These are phyloP conservation scores for Piezodorus guildinii DNA, from an alignment of 1,140 invertebrate genomes.

Conservation along the genomic window DNA sequence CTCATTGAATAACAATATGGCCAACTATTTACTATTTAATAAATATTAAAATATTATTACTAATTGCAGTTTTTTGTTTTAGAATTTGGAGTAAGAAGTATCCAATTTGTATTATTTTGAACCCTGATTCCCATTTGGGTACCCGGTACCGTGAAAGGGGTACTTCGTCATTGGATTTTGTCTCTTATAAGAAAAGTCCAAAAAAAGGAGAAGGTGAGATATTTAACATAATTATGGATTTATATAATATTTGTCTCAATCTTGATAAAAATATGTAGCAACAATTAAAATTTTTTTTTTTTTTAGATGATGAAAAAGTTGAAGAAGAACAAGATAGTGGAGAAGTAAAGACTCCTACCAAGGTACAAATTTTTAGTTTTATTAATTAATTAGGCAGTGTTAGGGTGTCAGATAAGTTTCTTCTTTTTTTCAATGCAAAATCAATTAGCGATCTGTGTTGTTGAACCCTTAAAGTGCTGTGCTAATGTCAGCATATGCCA, in stretches of 20 bases:
- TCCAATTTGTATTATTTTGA: constrained; percentile 60
- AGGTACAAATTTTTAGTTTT: no score
- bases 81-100: constrained; percentile 87
- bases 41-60: not conserved
- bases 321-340: constrained; percentile 34
- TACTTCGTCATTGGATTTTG: not conserved
- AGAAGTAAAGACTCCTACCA: constrained; percentile 22
- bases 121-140: constrained; percentile 27
- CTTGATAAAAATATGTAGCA: no score
- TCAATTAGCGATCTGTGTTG: no score
- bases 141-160: constrained; percentile 16
- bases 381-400: no score
- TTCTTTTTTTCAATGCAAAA: no score
- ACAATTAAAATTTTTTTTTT: not conserved
- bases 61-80: constrained; percentile 24
- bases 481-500: no score
- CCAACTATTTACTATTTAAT: no score
- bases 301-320: constrained; percentile 18
- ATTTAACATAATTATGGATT: no score
- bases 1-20: no score
- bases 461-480: no score
- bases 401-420: no score
- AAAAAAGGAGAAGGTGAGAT: constrained; percentile 6
- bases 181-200: not conserved
- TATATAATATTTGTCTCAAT: no score